Percentiles rank a stretch among this genome's conserved stretches.
Conservation (phyloP, 2,797 vertebrate genomes). For the Notolabrus celidotus region DNA sequence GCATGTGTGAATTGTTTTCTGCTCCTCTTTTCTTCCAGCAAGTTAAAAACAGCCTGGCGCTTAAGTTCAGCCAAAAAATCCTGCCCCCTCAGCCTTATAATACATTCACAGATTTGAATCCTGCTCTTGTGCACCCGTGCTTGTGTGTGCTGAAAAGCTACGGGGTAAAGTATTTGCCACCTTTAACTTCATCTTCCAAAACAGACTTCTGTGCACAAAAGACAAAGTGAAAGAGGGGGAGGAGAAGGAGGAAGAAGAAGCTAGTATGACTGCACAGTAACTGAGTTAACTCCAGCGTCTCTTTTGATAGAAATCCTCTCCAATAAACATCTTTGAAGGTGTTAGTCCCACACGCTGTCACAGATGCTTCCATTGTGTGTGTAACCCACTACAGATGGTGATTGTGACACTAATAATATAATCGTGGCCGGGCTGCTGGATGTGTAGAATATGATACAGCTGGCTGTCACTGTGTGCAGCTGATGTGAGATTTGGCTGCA, state of each 20-base stretch:
- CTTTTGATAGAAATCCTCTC: constrained; percentile 60
- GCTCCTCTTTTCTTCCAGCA: constrained; percentile 54
- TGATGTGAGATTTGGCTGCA: constrained; percentile 37
- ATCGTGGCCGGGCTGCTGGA: constrained; percentile 51
- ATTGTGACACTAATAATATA: constrained; percentile 71
- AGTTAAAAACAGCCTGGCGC: constrained; percentile 59
- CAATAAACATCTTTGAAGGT: constrained; percentile 67
- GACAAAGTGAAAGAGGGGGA: not conserved
- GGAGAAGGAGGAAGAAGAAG: constrained; percentile 9
- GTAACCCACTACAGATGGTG: constrained; percentile 68
- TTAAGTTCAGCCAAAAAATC: constrained; percentile 58
- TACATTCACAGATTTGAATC: constrained; percentile 60
- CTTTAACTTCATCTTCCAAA: constrained; percentile 45
- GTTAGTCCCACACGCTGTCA: constrained; percentile 59
- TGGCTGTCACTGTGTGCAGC: constrained; percentile 45
- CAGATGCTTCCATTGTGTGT: constrained; percentile 57
- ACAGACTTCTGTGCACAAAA: constrained; percentile 24
- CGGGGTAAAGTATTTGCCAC: constrained; percentile 27
- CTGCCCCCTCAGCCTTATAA: constrained; percentile 47
- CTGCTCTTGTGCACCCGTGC: constrained; percentile 47
- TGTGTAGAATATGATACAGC: constrained; percentile 59
- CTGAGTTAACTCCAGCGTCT: constrained; percentile 53
- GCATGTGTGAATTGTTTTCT: constrained; percentile 55
- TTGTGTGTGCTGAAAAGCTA: constrained; percentile 23
- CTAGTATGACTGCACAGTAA: constrained; percentile 37